Evolutionary conservation across 2,797 vertebrate genomes (phyloP).

Genomic region (Coregonus suidteri): DNA sequence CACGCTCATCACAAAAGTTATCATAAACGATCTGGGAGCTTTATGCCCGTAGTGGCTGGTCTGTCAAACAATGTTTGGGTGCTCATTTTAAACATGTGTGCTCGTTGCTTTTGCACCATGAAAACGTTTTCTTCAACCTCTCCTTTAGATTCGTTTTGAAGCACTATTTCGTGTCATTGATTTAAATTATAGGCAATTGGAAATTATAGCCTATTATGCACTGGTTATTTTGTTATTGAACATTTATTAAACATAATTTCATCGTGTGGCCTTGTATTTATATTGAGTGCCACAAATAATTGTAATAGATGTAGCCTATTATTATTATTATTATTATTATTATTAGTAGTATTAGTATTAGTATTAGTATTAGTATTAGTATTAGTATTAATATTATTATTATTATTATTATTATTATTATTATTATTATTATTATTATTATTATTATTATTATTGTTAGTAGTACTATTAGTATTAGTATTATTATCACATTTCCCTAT

Average conservation of each 20-base stretch:
- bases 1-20: slow-evolving; percentile 11
- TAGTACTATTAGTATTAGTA: not conserved
- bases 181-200: not conserved
- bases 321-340: not conserved
- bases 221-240: not conserved
- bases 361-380: no score
- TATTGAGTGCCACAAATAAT: no score
- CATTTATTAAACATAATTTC: not conserved
- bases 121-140: not conserved
- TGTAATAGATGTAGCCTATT: no score
- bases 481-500: slow-evolving; percentile 7
- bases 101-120: slow-evolving; percentile 22
- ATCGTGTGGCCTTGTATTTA: no score
- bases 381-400: no score
- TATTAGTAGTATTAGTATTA: no score
- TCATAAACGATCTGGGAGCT: slow-evolving; percentile 15
- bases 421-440: not conserved
- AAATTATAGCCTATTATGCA: not conserved
- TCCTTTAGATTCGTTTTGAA: not conserved
- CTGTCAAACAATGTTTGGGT: slow-evolving; percentile 54
- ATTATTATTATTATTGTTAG: not conserved
- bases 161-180: not conserved
- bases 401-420: not conserved
- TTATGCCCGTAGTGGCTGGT: slow-evolving; percentile 39
- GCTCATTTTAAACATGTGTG: slow-evolving; percentile 26